Evolutionary conservation across 2,113 vertebrate genomes (phyloP), one percentile per base, ranked within the genome.

Genomic region (Neopipo cinnamomea): DNA sequence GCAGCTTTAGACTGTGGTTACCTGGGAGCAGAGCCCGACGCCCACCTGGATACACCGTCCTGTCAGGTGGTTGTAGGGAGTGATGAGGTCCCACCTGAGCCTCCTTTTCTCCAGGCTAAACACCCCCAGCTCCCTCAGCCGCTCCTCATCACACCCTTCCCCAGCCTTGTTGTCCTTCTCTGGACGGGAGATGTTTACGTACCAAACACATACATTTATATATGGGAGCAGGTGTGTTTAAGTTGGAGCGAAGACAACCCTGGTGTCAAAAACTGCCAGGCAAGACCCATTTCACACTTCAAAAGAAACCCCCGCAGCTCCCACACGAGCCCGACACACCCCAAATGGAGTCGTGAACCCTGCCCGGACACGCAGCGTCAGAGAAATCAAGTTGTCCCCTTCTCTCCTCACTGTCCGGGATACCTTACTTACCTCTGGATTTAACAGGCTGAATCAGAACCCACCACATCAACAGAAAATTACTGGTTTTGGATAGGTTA

Each of bases 361-460:
- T 9, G 27, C 63, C 8, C 2, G 1, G 7, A 21, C 35, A 4
- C 0, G 6, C 22, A 2, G 0, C 41, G 12, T 33, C 31, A 33
- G 20, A 35, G 42, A 30, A 30, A 35, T 5, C 50, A 2, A 1
- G 10, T 3, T 15, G 19, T 42, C 33, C 55, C 30, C 1, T 46
- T 55, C 35, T 44, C 28, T 20, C 24, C 24, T 28, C 11, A 0
- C 42, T 25, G 3, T 4, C 3, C 11, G 12, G 24, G 24, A 49
- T 28, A 2, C 9, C 14, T 47, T 14, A 30, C 46, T 27, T n/a
- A 22, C 11, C 41, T n/a, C 2, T 0, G 56, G 33, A 33, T 39
- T 12, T 4, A 5, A 27, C 1, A 22, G 25, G 10, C 19, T 52
- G 17, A 61, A 23, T 39, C 39, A 68, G 80, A 73, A 2, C 19